Conservation (phyloP, 2,797 vertebrate genomes). For the Gouania willdenowi region DNA sequence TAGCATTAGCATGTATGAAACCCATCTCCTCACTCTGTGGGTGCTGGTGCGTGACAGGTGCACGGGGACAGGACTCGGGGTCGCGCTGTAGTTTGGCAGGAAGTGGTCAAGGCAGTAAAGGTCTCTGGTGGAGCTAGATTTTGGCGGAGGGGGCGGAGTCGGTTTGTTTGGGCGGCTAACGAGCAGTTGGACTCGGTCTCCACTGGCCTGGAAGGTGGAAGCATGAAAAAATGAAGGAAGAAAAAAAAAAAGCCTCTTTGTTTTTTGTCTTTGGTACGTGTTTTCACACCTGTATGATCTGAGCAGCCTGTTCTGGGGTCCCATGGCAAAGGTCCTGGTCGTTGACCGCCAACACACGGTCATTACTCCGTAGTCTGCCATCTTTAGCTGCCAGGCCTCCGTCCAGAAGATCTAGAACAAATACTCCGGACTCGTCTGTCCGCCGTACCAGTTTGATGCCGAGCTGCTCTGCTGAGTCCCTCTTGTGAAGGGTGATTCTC, state of each 20-base stretch:
- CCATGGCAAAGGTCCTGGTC: conserved; percentile 93
- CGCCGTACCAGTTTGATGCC: conserved; percentile 96
- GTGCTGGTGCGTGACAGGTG: conserved; percentile 85
- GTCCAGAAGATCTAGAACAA: conserved; percentile 93
- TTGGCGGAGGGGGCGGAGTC: conserved; percentile 75
- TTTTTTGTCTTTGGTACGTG: conserved; percentile 1
- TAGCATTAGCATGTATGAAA: background rate
- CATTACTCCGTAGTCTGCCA: conserved; percentile 88
- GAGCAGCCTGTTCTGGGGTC: conserved; percentile 94
- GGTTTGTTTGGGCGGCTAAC: conserved; percentile 86
- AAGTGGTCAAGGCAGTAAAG: conserved; percentile 83
- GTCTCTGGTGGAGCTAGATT: conserved; percentile 83
- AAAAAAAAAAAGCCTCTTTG: too few relatives aligned
- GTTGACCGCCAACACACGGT: conserved; percentile 92
- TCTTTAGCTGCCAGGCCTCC: conserved; percentile 95
- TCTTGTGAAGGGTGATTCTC: conserved; percentile 89
- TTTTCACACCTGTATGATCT: conserved; percentile 88
- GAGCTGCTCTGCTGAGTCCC: conserved; percentile 91
- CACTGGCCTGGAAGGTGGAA: conserved; percentile 81
- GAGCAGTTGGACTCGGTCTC: conserved; percentile 90
- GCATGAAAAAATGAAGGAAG: too few relatives aligned
- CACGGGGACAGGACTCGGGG: conserved; percentile 84
- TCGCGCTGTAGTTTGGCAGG: conserved; percentile 75
- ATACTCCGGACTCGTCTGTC: conserved; percentile 93
- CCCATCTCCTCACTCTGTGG: conserved; percentile 82